Percentiles rank a stretch among this genome's conserved stretches.
Conservation (phyloP, 1,140 invertebrate species). For the Rhyzopertha dominica region DNA sequence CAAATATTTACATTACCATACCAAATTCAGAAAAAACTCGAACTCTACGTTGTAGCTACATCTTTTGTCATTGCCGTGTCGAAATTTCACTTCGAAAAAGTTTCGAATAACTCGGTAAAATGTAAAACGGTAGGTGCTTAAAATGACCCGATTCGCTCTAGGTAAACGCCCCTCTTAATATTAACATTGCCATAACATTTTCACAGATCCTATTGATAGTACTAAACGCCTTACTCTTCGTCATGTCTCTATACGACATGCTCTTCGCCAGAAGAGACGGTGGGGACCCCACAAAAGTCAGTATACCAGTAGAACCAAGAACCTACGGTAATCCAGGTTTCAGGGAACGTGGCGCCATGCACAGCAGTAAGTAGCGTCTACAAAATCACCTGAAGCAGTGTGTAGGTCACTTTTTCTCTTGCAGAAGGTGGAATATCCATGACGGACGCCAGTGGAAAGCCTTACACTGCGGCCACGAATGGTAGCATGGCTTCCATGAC, state of each 20-base stretch:
- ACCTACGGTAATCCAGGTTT: slow-evolving; percentile 82
- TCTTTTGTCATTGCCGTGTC: too few species aligned
- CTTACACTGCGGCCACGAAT: slow-evolving; percentile 62
- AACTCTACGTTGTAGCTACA: too few species aligned
- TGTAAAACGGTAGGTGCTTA: too few species aligned
- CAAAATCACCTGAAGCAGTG: too few species aligned
- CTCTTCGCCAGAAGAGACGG: slow-evolving; percentile 62
- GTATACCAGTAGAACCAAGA: slow-evolving; percentile 54
- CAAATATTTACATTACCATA: too few species aligned
- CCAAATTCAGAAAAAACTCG: too few species aligned
- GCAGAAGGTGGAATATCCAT: slow-evolving; percentile 63
- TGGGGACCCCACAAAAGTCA: slow-evolving; percentile 65
- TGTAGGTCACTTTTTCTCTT: too few species aligned
- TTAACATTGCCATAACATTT: slow-evolving; percentile 12
- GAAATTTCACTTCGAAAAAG: too few species aligned
- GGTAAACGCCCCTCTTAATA: too few species aligned
- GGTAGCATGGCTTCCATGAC: slow-evolving; percentile 72
- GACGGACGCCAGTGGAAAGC: slow-evolving; percentile 76
- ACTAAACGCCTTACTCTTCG: slow-evolving; percentile 66
- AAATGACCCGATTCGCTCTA: too few species aligned
- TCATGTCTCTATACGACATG: slow-evolving; percentile 71
- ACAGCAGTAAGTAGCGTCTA: too few species aligned
- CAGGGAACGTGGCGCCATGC: slow-evolving; percentile 62
- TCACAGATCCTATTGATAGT: slow-evolving; percentile 71
- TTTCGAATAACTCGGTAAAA: too few species aligned